A percentile compares a stretch with the other conserved stretches of the same genome.
Evolutionary conservation across 2,797 vertebrate genomes (phyloP).

Genomic region (Cryptoblepharus egeriae): DNA sequence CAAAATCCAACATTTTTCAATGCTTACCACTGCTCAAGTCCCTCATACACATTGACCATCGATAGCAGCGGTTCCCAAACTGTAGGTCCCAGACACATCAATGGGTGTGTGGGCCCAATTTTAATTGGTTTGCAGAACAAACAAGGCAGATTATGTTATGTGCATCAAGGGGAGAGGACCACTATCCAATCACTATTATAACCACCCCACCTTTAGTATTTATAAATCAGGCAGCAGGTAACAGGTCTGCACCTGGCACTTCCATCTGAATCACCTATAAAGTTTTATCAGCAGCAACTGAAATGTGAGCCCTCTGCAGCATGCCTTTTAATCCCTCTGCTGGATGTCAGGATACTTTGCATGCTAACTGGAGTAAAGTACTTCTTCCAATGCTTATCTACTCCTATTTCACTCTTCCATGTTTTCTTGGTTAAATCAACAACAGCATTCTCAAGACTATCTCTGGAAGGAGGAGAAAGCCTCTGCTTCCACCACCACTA

Average conservation of each 20-base stretch:
- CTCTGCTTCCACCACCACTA: not conserved
- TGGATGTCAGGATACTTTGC: not conserved
- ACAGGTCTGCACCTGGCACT: slow-evolving; percentile 30
- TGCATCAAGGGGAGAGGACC: too few species aligned
- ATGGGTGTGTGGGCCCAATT: too few species aligned
- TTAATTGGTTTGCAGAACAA: too few species aligned
- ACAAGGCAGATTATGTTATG: too few species aligned
- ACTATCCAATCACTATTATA: too few species aligned
- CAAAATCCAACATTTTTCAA: too few species aligned
- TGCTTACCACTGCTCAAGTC: too few species aligned
- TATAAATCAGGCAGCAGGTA: slow-evolving; percentile 25
- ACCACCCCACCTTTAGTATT: slow-evolving; percentile 42
- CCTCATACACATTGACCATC: too few species aligned
- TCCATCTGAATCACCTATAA: not conserved
- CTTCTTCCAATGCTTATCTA: not conserved
- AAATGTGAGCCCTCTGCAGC: not conserved
- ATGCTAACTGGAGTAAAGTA: slow-evolving; percentile 3
- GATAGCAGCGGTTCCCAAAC: too few species aligned
- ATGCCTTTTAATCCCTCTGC: not conserved
- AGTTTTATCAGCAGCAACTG: slow-evolving; percentile 30
- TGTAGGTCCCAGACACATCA: too few species aligned
- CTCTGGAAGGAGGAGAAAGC: not conserved
- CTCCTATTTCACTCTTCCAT: not conserved
- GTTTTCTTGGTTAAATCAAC: slow-evolving; percentile 26
- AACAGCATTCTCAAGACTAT: slow-evolving; percentile 1